Evolutionary conservation across 2,888 invertebrate species (phyloP).

Genomic region (Neoascia interrupta): DNA sequence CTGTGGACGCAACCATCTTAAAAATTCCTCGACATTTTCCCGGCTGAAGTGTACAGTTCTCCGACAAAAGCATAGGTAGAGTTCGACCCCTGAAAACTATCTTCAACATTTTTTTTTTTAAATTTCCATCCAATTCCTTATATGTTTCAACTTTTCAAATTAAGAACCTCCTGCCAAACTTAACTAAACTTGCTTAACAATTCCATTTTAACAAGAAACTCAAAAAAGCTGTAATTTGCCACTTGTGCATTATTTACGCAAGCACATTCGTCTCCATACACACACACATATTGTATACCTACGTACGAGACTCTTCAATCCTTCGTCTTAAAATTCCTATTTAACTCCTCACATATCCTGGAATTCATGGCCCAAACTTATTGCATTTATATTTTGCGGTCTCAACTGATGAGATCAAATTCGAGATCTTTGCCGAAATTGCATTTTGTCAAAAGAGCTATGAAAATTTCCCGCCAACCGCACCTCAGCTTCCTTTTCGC

Average conservation of each 20-base stretch:
- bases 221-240: conserved; percentile 45
- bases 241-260: conserved; percentile 42
- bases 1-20: too few species aligned
- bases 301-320: not conserved
- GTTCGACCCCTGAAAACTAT: too few species aligned
- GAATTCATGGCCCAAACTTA: conserved; percentile 64
- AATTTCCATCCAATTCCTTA: too few species aligned
- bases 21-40: too few species aligned
- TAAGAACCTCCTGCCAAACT: too few species aligned
- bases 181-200: too few species aligned
- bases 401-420: conserved; percentile 58
- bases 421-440: conserved; percentile 60
- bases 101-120: too few species aligned
- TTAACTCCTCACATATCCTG: conserved; percentile 63
- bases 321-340: conserved; percentile 31
- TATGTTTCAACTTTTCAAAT: too few species aligned
- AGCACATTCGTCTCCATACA: conserved; percentile 29
- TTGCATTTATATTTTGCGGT: conserved; percentile 64
- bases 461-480: conserved; percentile 37
- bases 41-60: too few species aligned
- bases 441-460: conserved; percentile 67
- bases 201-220: conserved; percentile 41
- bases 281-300: not conserved
- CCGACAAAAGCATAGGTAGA: too few species aligned
- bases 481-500: conserved; percentile 1